phyloP scores from a whole-genome alignment of 2,797 vertebrate genomes.

The Sebastes alutus region DNA sequence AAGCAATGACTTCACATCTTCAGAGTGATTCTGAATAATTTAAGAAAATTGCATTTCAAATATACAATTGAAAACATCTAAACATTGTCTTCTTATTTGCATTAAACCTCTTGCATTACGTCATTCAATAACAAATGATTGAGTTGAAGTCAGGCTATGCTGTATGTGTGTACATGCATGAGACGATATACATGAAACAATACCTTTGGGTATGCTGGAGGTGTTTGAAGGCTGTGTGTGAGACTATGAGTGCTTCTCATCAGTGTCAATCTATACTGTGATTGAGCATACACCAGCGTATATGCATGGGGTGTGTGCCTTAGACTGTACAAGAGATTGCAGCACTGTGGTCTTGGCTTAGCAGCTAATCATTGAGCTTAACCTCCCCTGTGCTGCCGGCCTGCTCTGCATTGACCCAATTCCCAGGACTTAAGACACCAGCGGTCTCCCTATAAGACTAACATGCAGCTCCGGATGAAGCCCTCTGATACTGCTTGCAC shows the following conservation, averaged over 20 bases:
- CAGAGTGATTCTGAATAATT: background rate
- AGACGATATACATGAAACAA: background rate
- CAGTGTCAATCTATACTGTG: slow-evolving; percentile 45
- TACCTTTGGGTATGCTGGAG: background rate
- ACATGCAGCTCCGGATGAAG: slow-evolving; percentile 35
- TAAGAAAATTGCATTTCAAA: background rate
- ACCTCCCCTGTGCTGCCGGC: slow-evolving; percentile 75
- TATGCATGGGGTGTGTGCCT: slow-evolving; percentile 3
- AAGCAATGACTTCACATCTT: background rate
- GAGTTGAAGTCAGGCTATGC: background rate
- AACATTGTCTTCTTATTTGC: background rate
- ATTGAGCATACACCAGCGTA: background rate
- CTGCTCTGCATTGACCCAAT: slow-evolving; percentile 80
- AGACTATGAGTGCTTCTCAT: background rate
- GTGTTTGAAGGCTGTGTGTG: background rate
- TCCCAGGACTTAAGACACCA: slow-evolving; percentile 78
- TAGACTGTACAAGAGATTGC: slow-evolving; percentile 64
- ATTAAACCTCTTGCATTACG: background rate
- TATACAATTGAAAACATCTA: background rate
- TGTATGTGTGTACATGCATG: background rate
- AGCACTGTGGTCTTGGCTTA: slow-evolving; percentile 77
- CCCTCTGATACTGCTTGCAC: slow-evolving; percentile 20
- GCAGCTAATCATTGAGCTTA: slow-evolving; percentile 81
- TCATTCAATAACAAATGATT: background rate
- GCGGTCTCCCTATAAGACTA: slow-evolving; percentile 55